Conservation (phyloP, 2,113 vertebrate genomes). For the Vulpes vulpes region DNA sequence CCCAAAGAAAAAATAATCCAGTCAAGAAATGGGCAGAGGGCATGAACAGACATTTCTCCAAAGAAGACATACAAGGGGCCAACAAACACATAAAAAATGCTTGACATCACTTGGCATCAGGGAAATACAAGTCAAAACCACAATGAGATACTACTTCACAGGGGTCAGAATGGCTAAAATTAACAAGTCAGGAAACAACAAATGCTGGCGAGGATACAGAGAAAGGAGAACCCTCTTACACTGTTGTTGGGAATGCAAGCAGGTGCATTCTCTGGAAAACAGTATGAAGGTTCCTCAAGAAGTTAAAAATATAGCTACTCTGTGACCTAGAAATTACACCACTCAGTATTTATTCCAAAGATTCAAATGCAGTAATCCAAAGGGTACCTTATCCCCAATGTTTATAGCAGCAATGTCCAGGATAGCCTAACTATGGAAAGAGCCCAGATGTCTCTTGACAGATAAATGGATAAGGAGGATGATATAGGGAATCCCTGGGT, state of each 20-base stretch:
- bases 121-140: not conserved
- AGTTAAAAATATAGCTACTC: not conserved
- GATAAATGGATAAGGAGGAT: not conserved
- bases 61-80: too few relatives aligned
- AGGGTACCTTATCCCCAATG: not conserved
- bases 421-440: too few relatives aligned
- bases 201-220: not conserved
- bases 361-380: not conserved
- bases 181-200: not conserved
- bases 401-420: not conserved
- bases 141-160: not conserved
- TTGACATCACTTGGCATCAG: not conserved
- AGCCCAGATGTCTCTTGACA: not conserved
- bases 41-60: too few relatives aligned
- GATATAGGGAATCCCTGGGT: too few relatives aligned
- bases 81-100: not conserved
- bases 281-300: not conserved
- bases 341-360: not conserved
- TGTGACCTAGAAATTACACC: not conserved
- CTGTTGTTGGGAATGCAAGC: too few relatives aligned
- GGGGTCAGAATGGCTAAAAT: not conserved
- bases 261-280: not conserved
- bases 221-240: too few relatives aligned
- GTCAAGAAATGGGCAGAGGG: too few relatives aligned
- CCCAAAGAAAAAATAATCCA: too few relatives aligned